These are phyloP conservation scores for Oreotragus oreotragus DNA, from an alignment of 2,113 vertebrate species.

Conservation along the genomic window DNA sequence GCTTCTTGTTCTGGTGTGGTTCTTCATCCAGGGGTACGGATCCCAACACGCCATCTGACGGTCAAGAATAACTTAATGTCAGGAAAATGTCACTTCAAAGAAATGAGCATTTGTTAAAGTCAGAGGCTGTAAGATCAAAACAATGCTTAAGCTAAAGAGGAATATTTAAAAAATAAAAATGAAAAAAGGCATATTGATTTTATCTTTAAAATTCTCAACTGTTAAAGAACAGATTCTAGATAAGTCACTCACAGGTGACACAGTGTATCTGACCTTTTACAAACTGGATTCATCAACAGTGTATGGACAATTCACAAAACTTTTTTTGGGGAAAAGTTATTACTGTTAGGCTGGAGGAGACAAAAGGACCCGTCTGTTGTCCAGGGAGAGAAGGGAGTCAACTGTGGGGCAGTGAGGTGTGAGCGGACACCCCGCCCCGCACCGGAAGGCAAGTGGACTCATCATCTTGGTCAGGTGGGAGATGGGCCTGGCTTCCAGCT, in stretches of 20 bases:
- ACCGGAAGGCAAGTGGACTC: background rate
- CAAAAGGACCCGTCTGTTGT: background rate
- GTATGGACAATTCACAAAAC: background rate
- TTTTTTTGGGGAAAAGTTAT: background rate
- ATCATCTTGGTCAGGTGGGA: background rate
- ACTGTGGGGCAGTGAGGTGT: background rate
- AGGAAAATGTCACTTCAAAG: background rate
- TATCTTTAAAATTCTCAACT: background rate
- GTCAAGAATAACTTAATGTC: constrained; percentile 15
- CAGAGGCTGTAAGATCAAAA: background rate
- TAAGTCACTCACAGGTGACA: background rate
- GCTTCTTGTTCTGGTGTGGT: constrained; percentile 77
- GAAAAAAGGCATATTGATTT: background rate
- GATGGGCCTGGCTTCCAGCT: background rate
- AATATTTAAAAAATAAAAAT: background rate
- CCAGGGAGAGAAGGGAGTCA: background rate
- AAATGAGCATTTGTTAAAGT: background rate
- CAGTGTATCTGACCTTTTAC: background rate
- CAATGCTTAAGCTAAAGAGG: background rate
- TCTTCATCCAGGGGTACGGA: constrained; percentile 69
- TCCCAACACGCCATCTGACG: constrained; percentile 77
- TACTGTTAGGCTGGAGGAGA: background rate
- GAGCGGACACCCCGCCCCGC: background rate
- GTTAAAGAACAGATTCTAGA: background rate
- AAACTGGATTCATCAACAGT: background rate